Percentiles rank a stretch among this genome's conserved stretches.
Evolutionary conservation across 2,888 invertebrate genomes (phyloP).

Genomic region (Cryptocephalus primarius): DNA sequence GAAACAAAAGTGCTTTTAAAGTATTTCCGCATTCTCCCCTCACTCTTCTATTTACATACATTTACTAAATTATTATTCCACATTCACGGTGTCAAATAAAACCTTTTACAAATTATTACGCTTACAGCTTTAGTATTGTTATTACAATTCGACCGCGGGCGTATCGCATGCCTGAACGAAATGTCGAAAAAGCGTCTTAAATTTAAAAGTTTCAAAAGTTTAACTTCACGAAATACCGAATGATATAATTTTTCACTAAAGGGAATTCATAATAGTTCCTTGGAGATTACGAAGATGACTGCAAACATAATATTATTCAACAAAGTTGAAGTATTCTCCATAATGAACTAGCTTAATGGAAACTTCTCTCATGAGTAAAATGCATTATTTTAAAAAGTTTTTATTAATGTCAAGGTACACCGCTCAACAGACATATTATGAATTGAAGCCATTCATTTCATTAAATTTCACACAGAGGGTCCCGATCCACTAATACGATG

Average conservation of each 20-base stretch:
- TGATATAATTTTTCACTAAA: slow-evolving; percentile 1
- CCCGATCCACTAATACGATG: no score
- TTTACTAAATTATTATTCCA: no score
- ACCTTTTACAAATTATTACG: no score
- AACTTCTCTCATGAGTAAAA: slow-evolving; percentile 13
- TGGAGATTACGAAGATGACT: slow-evolving; percentile 13
- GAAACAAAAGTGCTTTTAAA: no score
- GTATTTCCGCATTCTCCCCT: no score
- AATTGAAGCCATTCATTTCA: slow-evolving; percentile 5
- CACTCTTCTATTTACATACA: no score
- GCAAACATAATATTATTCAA: slow-evolving; percentile 17
- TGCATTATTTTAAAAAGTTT: slow-evolving; percentile 13
- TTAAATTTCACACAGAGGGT: not conserved
- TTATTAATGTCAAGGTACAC: slow-evolving; percentile 10
- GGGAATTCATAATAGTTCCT: slow-evolving; percentile 11
- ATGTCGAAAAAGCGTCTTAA: no score
- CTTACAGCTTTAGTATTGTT: no score
- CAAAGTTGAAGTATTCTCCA: slow-evolving; percentile 16
- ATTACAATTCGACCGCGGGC: no score
- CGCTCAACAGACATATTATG: slow-evolving; percentile 5
- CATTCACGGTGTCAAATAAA: no score
- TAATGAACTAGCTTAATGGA: slow-evolving; percentile 15
- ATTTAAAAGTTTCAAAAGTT: no score
- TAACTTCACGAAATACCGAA: not conserved
- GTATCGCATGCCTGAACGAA: no score